phyloP scores from a whole-genome alignment of 2,888 invertebrate genomes.

The Cataglyphis altisquamis region DNA sequence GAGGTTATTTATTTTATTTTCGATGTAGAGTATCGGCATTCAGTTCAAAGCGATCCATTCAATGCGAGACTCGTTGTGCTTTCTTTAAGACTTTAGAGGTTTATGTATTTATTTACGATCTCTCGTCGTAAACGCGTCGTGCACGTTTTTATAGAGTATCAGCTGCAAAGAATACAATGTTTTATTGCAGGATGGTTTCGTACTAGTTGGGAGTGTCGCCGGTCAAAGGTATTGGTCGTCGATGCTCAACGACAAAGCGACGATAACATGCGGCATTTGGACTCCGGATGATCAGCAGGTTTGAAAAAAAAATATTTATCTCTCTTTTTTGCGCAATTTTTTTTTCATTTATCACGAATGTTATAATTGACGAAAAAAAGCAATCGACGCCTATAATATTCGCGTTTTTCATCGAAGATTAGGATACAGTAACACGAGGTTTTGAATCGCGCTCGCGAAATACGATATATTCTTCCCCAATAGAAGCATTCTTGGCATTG shows the following conservation, averaged over 20 bases:
- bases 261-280: conserved; percentile 99
- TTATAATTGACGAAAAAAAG: neutral
- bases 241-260: conserved; percentile 97
- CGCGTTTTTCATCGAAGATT: neutral
- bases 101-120: conserved; percentile 46
- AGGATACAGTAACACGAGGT: neutral
- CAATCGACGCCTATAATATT: neutral
- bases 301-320: conserved; percentile 14
- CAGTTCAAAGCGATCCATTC: neutral
- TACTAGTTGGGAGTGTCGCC: conserved; percentile 98
- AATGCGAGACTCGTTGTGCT: neutral
- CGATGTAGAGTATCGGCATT: neutral
- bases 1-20: conserved; percentile 4
- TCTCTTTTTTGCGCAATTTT: neutral
- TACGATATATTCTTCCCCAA: conserved; percentile 50
- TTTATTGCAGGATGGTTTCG: conserved; percentile 95
- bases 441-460: conserved; percentile 26
- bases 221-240: conserved; percentile 99
- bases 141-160: neutral
- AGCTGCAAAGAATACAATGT: conserved; percentile 24
- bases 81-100: neutral
- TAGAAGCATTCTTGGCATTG: conserved; percentile 42
- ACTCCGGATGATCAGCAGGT: conserved; percentile 98
- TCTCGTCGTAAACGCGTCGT: conserved; percentile 17
- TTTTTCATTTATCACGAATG: neutral